Evolutionary conservation across 2,113 vertebrate species (phyloP).

Genomic region (Silurus meridionalis): DNA sequence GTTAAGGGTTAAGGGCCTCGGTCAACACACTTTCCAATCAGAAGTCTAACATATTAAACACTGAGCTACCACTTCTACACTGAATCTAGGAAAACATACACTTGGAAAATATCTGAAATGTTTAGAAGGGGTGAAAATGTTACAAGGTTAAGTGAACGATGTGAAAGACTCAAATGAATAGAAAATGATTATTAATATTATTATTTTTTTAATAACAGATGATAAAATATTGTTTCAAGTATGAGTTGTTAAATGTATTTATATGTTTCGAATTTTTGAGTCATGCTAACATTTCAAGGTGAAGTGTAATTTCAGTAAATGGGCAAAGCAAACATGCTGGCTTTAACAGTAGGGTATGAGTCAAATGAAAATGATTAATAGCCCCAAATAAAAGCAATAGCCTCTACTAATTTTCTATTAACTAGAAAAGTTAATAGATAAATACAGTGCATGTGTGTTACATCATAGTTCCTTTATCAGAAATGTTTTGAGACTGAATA

Average conservation of each 20-base stretch:
- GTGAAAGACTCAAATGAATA: not conserved
- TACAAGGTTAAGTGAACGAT: not conserved
- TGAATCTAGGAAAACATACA: not conserved
- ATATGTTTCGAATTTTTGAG: not conserved
- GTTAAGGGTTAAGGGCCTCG: too few species aligned
- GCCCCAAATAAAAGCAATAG: not conserved
- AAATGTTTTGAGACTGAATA: not conserved
- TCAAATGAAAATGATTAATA: not conserved
- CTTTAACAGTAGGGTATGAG: too few species aligned
- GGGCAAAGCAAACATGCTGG: not conserved
- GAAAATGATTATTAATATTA: not conserved
- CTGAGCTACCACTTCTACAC: not conserved
- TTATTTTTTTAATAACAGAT: not conserved
- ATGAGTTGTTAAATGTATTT: not conserved
- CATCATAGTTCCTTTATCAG: not conserved
- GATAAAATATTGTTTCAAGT: not conserved
- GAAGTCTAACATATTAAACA: too few species aligned
- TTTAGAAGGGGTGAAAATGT: not conserved
- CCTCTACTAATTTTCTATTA: not conserved
- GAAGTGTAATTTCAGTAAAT: not conserved
- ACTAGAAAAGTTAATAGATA: too few species aligned
- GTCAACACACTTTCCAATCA: too few species aligned
- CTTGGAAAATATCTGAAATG: not conserved
- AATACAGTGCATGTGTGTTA: not conserved
- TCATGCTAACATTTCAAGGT: not conserved